Evolutionary conservation across 2,797 vertebrate species (phyloP), one percentile per base, ranked within the genome.

Genomic region (Helarctos malayanus): DNA sequence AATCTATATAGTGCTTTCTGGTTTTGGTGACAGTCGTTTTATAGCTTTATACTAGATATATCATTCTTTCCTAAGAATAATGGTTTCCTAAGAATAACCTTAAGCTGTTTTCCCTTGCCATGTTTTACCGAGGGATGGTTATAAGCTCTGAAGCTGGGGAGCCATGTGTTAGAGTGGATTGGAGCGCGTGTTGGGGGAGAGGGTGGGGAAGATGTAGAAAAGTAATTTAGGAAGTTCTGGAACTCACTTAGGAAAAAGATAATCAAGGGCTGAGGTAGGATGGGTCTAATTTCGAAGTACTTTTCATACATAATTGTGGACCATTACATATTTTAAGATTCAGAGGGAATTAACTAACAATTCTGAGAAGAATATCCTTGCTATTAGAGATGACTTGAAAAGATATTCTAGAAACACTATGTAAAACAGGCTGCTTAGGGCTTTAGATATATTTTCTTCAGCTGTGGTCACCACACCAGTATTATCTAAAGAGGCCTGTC

Each of bases 321-420:
- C 35, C 6, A 47, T 95, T 71, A 19, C 12, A 12, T 90, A 92
- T 35, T 73, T 91, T 65, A 65, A 52, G 54, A 71, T 59, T 78
- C 7, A 52, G 65, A 92, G 41, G 15, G 68, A 81, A 88, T 85
- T 69, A 93, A 89, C 25, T 79, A 88, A 76, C 29, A 21, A 68
- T 76, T 78, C 29, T 63, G 35, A 78, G 45, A 69, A 94, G 91
- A 68, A 12, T 75, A 29, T 81, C 52, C 57, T 63, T 59, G 13
- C 80, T 80, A 32, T 47, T 38, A n/a, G 10, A 96, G 41, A 61
- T 12, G 84, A 59, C 16, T 81, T 89, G 27, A 56, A 94, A 93
- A 90, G 56, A 32, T 25, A 82, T 69, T 75, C 75, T 47, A 89
- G 81, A 90, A 89, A 81, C 25, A n/a, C 0, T 18, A 21, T 38